A percentile compares a stretch with the other conserved stretches of the same genome.
phyloP scores from a whole-genome alignment of 2,888 invertebrate genomes.

The Drosophila nigricruria region DNA sequence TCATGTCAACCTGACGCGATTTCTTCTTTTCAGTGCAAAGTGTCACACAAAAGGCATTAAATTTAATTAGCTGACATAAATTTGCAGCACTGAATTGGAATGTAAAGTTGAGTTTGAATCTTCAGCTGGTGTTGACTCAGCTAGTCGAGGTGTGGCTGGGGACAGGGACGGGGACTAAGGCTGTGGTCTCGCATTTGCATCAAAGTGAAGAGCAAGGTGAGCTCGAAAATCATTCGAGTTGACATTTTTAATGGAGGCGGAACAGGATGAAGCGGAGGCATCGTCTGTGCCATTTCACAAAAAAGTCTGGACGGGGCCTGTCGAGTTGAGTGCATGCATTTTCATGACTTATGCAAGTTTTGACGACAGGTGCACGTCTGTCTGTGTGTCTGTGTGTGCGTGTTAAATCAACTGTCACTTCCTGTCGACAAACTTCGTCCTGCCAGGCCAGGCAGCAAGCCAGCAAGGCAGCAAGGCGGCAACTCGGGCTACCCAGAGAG shows the following conservation, averaged over 20 bases:
- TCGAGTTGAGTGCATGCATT: constrained; percentile 58
- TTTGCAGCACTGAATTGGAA: constrained; percentile 40
- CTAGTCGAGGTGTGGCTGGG: background rate
- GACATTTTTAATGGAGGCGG: constrained; percentile 67
- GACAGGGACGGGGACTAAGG: background rate
- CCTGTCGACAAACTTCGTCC: constrained; percentile 75
- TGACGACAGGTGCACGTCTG: constrained; percentile 73
- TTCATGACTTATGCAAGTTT: constrained; percentile 77
- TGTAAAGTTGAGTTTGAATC: constrained; percentile 22
- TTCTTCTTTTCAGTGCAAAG: constrained; percentile 20
- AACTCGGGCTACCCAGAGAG: constrained; percentile 18
- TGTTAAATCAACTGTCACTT: constrained; percentile 78
- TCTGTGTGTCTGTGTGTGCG: constrained; percentile 37
- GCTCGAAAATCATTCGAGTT: constrained; percentile 58
- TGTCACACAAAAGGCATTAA: constrained; percentile 64
- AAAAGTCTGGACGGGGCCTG: constrained; percentile 32
- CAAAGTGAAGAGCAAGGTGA: constrained; percentile 45
- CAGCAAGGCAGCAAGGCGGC: constrained; percentile 24
- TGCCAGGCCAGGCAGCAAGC: constrained; percentile 37
- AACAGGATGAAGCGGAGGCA: constrained; percentile 17
- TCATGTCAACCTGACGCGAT: background rate
- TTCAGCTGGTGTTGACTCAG: constrained; percentile 8
- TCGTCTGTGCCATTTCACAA: constrained; percentile 30
- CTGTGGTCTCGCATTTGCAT: constrained; percentile 49
- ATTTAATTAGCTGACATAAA: constrained; percentile 75